phyloP scores from a whole-genome alignment of 2,113 vertebrate species.

The Mastomys natalensis region DNA sequence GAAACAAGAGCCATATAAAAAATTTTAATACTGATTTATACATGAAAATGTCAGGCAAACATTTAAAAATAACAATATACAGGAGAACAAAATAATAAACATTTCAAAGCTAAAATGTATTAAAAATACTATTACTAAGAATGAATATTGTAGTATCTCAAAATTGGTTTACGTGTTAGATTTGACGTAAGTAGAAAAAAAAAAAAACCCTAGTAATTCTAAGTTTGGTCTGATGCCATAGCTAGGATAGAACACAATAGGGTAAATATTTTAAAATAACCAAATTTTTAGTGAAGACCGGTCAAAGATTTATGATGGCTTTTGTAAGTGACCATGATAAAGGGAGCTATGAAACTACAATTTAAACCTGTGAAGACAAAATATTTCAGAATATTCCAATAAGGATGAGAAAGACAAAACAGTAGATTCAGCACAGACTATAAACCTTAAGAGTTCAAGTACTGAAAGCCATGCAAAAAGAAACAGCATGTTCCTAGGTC shows the following conservation, averaged over 20 bases:
- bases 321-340: not conserved
- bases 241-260: not conserved
- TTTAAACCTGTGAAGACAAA: not conserved
- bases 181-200: not conserved
- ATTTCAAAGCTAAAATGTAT: not conserved
- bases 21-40: not conserved
- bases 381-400: not conserved
- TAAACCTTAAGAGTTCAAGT: not conserved
- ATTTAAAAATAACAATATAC: not conserved
- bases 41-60: not conserved
- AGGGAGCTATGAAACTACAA: not conserved
- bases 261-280: not conserved
- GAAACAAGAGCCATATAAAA: not conserved
- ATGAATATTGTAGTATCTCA: not conserved
- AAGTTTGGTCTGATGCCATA: not conserved
- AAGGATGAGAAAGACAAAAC: not conserved
- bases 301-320: not conserved
- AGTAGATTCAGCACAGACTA: too few species aligned
- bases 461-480: not conserved
- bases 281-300: not conserved
- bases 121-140: not conserved
- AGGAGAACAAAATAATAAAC: not conserved
- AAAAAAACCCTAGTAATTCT: not conserved
- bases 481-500: not conserved
- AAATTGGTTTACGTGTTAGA: not conserved